Conservation (phyloP, 1,140 invertebrate species). For the Cyclina sinensis region DNA sequence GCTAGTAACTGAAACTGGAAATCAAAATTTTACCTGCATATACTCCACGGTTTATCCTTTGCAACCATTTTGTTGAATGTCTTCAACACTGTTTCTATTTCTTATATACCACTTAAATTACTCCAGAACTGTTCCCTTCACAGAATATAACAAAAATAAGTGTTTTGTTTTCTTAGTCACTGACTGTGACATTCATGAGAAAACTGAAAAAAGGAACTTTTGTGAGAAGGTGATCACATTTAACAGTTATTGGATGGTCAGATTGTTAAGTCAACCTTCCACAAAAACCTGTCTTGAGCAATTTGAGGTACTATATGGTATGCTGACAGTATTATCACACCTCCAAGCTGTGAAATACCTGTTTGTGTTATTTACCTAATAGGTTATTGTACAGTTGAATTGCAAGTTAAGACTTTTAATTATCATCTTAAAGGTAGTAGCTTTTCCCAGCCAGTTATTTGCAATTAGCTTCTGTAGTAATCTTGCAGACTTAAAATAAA, state of each 20-base stretch:
- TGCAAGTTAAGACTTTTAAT: neutral
- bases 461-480: no score
- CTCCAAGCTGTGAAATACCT: slow-evolving; percentile 10
- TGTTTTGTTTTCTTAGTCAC: no score
- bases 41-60: neutral
- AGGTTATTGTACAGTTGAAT: neutral
- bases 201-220: no score
- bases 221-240: no score
- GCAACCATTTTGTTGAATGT: neutral
- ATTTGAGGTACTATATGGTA: slow-evolving; percentile 8
- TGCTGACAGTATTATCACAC: neutral
- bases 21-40: neutral
- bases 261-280: neutral
- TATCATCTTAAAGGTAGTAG: slow-evolving; percentile 5
- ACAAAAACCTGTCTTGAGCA: neutral
- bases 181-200: no score
- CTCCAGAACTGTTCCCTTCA: no score
- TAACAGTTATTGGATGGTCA: neutral
- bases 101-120: no score
- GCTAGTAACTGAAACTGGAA: no score
- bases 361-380: neutral
- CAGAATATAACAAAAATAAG: no score
- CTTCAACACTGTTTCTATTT: no score
- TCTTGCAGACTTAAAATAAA: no score
- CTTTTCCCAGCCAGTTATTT: no score